Evolutionary conservation across 2,113 vertebrate species (phyloP).

Genomic region (Zapornia atra): DNA sequence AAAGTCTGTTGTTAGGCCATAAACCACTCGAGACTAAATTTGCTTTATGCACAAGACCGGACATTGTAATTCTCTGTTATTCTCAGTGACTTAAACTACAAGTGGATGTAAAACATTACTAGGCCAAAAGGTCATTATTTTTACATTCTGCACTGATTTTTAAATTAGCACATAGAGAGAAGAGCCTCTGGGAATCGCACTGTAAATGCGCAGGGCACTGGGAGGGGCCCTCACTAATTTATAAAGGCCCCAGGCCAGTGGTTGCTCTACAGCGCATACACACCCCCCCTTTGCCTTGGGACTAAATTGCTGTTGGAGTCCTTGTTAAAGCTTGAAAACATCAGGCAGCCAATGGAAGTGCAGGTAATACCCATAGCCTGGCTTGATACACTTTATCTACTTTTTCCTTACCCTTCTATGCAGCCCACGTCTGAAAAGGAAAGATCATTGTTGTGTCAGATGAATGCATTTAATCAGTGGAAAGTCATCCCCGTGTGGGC

Average conservation of each 20-base stretch:
- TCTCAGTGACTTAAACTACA: not conserved
- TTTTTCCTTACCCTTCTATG: not conserved
- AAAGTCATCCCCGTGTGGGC: not conserved
- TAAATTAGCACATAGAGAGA: not conserved
- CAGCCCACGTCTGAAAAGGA: not conserved
- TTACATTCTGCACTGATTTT: not conserved
- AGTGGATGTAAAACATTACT: not conserved
- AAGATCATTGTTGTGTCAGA: not conserved
- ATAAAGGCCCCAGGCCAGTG: not conserved
- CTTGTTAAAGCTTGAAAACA: not conserved
- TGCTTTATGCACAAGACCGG: not conserved
- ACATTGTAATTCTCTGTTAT: not conserved
- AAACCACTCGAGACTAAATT: not conserved
- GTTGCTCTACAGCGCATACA: not conserved
- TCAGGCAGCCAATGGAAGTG: not conserved
- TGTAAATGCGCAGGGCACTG: not conserved
- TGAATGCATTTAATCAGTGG: not conserved
- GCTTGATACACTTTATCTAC: rapidly evolving
- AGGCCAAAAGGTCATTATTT: not conserved
- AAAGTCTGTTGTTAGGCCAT: not conserved
- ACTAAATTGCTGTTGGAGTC: not conserved
- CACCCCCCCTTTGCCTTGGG: not conserved
- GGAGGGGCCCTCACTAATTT: not conserved
- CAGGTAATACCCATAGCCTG: not conserved
- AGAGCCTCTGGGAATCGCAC: not conserved